Percentiles rank a stretch among this genome's conserved stretches.
These are phyloP conservation scores for Laticauda laticaudata DNA, from an alignment of 2,113 vertebrate species.

Conservation along the genomic window DNA sequence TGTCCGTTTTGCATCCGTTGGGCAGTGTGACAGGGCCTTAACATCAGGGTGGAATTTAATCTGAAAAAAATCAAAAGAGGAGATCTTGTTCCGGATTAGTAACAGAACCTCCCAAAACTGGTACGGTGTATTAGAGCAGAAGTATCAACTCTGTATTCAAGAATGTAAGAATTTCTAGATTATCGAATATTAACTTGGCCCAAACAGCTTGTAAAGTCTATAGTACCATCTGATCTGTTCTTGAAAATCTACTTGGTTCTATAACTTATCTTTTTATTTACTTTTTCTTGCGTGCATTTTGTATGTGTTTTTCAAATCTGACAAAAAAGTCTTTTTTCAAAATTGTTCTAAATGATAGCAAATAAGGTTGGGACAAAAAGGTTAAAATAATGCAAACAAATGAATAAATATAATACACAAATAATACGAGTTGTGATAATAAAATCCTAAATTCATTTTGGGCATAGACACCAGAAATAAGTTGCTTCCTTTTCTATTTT, in stretches of 20 bases:
- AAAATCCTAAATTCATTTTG: neutral
- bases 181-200: neutral
- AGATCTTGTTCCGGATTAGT: neutral
- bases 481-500: neutral
- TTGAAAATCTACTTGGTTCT: neutral
- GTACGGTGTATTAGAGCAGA: neutral
- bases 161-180: neutral
- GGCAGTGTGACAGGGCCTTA: no score
- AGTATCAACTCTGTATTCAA: neutral
- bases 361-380: neutral
- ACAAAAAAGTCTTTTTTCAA: neutral
- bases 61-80: neutral
- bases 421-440: neutral
- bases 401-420: neutral
- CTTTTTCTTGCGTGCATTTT: neutral
- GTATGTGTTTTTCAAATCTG: neutral
- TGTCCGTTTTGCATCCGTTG: no score
- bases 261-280: neutral
- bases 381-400: neutral
- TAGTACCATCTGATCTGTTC: no score
- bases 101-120: neutral
- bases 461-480: neutral
- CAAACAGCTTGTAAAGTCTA: neutral
- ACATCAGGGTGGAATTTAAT: neutral
- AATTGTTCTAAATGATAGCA: neutral